These are phyloP conservation scores for Ptilodon capucinus DNA, from an alignment of 2,888 invertebrate species.

Conservation along the genomic window DNA sequence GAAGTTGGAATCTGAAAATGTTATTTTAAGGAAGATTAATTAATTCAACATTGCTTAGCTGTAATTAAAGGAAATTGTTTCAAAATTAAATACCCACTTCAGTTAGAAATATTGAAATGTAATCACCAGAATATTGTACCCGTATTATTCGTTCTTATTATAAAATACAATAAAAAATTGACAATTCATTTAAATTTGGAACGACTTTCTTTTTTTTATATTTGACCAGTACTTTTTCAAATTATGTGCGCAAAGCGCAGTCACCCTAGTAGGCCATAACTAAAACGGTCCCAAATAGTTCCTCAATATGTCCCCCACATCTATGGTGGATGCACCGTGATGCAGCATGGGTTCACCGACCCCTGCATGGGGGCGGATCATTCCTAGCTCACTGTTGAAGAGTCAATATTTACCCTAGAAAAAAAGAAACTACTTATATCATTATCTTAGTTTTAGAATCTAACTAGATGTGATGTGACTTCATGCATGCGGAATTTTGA, in stretches of 20 bases:
- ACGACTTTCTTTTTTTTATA: not conserved
- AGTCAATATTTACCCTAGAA: conserved; percentile 43
- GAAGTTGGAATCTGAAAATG: conserved; percentile 26
- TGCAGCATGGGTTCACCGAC: conserved; percentile 50
- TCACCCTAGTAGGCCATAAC: conserved; percentile 27
- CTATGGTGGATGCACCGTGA: conserved; percentile 36
- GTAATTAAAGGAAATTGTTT: conserved; percentile 28
- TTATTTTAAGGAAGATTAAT: conserved; percentile 36
- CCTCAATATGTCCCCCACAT: conserved; percentile 38
- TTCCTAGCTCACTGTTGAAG: conserved; percentile 36
- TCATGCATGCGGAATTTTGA: too few species aligned
- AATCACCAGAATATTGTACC: too few species aligned
- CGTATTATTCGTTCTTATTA: not conserved
- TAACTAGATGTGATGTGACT: too few species aligned
- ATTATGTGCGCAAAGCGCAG: conserved; percentile 13
- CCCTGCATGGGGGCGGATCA: conserved; percentile 34
- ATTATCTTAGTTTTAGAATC: not conserved
- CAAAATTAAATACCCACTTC: conserved; percentile 16
- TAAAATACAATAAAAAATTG: not conserved
- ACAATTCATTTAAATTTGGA: not conserved
- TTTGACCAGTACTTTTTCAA: not conserved
- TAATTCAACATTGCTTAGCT: conserved; percentile 29
- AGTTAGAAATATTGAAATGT: too few species aligned
- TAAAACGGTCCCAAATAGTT: conserved; percentile 42
- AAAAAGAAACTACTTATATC: not conserved